These are phyloP conservation scores for Neoaliturus tenellus DNA, from an alignment of 2,888 invertebrate species.

Conservation along the genomic window DNA sequence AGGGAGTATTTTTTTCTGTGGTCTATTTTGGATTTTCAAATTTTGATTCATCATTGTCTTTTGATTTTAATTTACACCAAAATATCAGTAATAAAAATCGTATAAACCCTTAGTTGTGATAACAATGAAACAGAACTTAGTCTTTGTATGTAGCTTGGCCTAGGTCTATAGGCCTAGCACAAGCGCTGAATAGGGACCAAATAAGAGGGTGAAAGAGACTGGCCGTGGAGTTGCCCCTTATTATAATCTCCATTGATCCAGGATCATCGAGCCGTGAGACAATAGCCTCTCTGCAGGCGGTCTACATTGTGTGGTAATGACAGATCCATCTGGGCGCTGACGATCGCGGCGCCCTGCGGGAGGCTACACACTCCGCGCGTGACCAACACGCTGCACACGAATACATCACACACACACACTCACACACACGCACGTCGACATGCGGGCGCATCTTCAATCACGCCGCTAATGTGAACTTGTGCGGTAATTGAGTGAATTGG, in stretches of 20 bases:
- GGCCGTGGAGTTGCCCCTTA: constrained; percentile 9
- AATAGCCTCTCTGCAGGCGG: not conserved
- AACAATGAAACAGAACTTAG: too few relatives aligned
- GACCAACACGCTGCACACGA: not conserved
- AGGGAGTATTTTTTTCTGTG: too few relatives aligned
- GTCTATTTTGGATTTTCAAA: too few relatives aligned
- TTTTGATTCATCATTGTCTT: too few relatives aligned
- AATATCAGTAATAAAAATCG: too few relatives aligned
- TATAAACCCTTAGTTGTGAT: too few relatives aligned
- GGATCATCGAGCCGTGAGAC: constrained; percentile 10
- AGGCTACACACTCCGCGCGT: not conserved
- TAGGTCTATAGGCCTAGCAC: too few relatives aligned
- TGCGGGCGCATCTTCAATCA: constrained; percentile 12
- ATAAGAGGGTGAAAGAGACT: not conserved
- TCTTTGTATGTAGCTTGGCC: too few relatives aligned
- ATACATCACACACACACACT: not conserved
- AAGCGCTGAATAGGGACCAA: not conserved
- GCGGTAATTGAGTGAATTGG: constrained; percentile 22
- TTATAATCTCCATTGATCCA: constrained; percentile 22
- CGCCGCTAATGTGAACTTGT: not conserved
- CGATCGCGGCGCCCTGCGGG: not conserved
- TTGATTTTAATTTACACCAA: too few relatives aligned
- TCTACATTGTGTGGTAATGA: not conserved
- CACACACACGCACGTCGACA: not conserved
- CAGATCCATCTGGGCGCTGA: not conserved